Base-by-base conservation (phyloP, 1,140 invertebrate genomes). In the Drosophila aff. region DNA sequence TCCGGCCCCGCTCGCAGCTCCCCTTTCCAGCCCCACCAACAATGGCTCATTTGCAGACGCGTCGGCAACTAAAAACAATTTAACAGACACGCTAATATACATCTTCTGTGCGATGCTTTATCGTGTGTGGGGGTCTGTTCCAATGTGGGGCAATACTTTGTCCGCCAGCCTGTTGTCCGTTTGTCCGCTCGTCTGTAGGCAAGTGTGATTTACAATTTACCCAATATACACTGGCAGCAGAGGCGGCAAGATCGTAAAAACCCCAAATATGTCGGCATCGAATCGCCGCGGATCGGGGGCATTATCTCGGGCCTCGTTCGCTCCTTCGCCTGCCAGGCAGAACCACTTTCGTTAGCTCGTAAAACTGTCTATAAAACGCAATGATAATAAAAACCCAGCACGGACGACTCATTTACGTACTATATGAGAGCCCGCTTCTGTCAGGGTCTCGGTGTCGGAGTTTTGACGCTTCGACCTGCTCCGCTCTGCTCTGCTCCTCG, bases 341-440 rank as follows among this genome's bases (percentile, higher is more conserved):
- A 89, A 90, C 85, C 85, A 89, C 85, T 89, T 89, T 89, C 85
- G 85, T 90, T 90, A 79, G 86, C 78, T 89, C 85, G 86, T 89
- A 89, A 89, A 89, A 90, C 81, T 91, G 85, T 90, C 85, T 82
- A 89, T 89, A 89, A 89, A 90, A 89, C 68, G 85, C 85, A 85
- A 89, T 90, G 85, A 89, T 90, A 89, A 89, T 89, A 89, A 89
- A 89, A 81, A 87, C 68, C 55, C 76, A 73, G 76, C 69, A 33
- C 44, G 41, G 64, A 89, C 84, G 84, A 78, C 81, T 87, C 84
- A 87, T 87, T 87, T 89, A 89, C 71, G 66, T 63, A 58, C 57
- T 28, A 59, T 57, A 28, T 44, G 63, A 38, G 82, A 79, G 69
- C 57, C 49, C 55, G 72, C 64, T 53, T 16, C 43, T 61, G 77